phyloP scores from a whole-genome alignment of 2,888 invertebrate species.

The Melangyna quadrimaculata region DNA sequence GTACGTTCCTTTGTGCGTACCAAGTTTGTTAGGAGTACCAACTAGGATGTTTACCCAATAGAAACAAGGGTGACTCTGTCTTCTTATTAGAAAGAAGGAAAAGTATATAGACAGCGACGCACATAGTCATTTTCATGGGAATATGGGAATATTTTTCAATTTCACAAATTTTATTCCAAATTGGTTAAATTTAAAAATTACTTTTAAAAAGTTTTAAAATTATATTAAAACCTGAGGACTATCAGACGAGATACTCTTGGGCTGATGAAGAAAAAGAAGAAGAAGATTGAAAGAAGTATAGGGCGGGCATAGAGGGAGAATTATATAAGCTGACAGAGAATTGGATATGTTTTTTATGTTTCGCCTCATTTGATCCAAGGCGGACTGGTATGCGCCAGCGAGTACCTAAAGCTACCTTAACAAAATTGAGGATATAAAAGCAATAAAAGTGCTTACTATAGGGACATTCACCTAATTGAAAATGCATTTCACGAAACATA shows the following conservation, averaged over 20 bases:
- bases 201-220: conserved; percentile 29
- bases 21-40: neutral
- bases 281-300: conserved; percentile 17
- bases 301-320: no score
- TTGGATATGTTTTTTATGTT: conserved; percentile 17
- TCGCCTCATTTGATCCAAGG: conserved; percentile 37
- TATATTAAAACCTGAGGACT: conserved; percentile 23
- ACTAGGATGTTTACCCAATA: neutral
- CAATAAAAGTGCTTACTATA: conserved; percentile 59
- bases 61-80: conserved; percentile 5
- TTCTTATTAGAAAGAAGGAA: neutral
- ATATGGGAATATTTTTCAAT: conserved; percentile 25
- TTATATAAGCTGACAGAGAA: conserved; percentile 21
- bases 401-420: conserved; percentile 40
- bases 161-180: conserved; percentile 29
- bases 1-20: conserved; percentile 33
- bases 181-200: conserved; percentile 34
- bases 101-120: neutral
- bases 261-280: neutral
- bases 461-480: conserved; percentile 70
- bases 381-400: neutral
- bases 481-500: conserved; percentile 68
- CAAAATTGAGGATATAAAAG: conserved; percentile 57
- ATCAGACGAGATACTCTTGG: conserved; percentile 17
- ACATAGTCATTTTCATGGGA: conserved; percentile 4